A percentile compares a stretch with the other conserved stretches of the same genome.
Evolutionary conservation across 2,797 vertebrate genomes (phyloP).

Genomic region (Morus bassanus): DNA sequence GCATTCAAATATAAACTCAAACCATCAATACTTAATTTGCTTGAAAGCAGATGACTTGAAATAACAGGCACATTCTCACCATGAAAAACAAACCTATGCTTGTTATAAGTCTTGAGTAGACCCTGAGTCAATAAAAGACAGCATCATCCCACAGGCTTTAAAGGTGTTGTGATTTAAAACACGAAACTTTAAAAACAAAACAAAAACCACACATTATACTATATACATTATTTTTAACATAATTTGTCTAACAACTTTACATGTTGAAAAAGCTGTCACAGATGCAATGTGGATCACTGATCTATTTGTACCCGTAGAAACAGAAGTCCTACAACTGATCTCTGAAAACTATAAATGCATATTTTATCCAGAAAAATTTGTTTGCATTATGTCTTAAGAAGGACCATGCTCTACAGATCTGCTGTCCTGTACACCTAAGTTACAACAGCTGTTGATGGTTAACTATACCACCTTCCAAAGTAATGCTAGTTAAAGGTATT

Average conservation of each 20-base stretch:
- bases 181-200: not conserved
- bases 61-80: not conserved
- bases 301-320: not conserved
- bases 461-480: not conserved
- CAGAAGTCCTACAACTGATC: not conserved
- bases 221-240: not conserved
- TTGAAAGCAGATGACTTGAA: slow-evolving; percentile 11
- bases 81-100: not conserved
- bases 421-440: not conserved
- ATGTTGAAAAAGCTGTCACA: not conserved
- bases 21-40: slow-evolving; percentile 42
- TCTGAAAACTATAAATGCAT: not conserved
- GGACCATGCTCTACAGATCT: not conserved
- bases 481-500: not conserved
- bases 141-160: not conserved
- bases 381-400: not conserved
- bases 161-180: not conserved
- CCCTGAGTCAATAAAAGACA: not conserved
- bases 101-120: not conserved
- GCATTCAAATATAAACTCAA: not conserved
- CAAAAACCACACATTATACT: not conserved
- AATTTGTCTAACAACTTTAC: not conserved
- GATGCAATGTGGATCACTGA: not conserved
- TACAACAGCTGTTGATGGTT: not conserved
- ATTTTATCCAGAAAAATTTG: not conserved